These are phyloP conservation scores for Gobionotothen gibberifrons DNA, from an alignment of 2,797 vertebrate species.

Conservation along the genomic window DNA sequence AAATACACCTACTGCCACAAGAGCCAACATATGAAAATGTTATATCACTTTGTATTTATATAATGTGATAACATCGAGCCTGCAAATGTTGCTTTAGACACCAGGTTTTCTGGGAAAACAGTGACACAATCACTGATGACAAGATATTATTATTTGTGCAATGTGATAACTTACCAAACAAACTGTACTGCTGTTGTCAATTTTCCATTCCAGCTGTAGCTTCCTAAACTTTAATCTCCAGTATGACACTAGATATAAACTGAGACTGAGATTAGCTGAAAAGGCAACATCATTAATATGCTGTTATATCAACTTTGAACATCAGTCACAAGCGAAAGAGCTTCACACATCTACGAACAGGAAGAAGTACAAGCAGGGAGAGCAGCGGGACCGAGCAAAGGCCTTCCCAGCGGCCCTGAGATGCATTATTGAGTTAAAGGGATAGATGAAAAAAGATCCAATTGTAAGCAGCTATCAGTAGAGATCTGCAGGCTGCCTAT, in stretches of 20 bases:
- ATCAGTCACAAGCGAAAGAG: constrained; percentile 75
- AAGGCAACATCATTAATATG: constrained; percentile 63
- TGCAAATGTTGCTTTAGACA: constrained; percentile 57
- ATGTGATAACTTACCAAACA: constrained; percentile 45
- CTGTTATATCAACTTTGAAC: constrained; percentile 65
- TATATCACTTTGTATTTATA: not conserved
- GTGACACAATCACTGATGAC: constrained; percentile 50
- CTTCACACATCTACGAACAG: constrained; percentile 77
- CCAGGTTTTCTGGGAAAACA: constrained; percentile 46
- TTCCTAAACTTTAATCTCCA: constrained; percentile 8
- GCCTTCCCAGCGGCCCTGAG: constrained; percentile 58
- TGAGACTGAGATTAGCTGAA: constrained; percentile 11
- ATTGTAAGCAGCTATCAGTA: constrained; percentile 81
- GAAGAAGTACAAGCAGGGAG: constrained; percentile 71
- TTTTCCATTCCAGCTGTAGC: constrained; percentile 37
- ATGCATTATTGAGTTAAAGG: constrained; percentile 82
- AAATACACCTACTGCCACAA: not conserved
- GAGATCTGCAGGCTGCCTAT: constrained; percentile 83
- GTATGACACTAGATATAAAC: not conserved
- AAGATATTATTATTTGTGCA: constrained; percentile 48
- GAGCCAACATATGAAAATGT: not conserved
- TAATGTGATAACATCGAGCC: constrained; percentile 10
- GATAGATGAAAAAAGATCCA: constrained; percentile 82
- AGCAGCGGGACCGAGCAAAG: constrained; percentile 64
- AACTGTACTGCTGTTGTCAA: constrained; percentile 31